Percentiles rank a stretch among this genome's conserved stretches.
Conservation (phyloP, 1,140 invertebrate genomes). For the Marisa cornuarietis region DNA sequence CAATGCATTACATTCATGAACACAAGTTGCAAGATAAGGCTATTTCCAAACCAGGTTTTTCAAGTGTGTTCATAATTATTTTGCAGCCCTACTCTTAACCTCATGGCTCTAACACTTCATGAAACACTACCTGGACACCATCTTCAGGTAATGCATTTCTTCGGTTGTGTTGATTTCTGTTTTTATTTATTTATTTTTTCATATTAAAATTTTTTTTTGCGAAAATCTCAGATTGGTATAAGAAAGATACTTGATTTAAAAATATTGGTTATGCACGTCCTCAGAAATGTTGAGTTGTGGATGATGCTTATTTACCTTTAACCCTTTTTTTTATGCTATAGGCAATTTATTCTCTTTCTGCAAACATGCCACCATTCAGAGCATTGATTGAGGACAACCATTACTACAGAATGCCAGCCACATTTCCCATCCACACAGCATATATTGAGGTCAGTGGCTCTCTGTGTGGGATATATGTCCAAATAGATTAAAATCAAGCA, state of each 20-base stretch:
- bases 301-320: too few relatives aligned
- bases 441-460: constrained; percentile 53
- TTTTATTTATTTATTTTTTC: constrained; percentile 7
- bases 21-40: too few relatives aligned
- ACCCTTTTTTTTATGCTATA: neutral
- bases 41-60: too few relatives aligned
- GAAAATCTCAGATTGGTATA: too few relatives aligned
- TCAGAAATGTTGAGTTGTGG: too few relatives aligned
- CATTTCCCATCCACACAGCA: constrained; percentile 61
- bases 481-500: too few relatives aligned
- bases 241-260: too few relatives aligned
- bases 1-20: too few relatives aligned
- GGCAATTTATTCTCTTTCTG: constrained; percentile 23
- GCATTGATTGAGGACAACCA: constrained; percentile 49
- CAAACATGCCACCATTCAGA: constrained; percentile 51
- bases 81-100: constrained; percentile 57
- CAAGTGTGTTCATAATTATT: too few relatives aligned
- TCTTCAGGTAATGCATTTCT: constrained; percentile 50
- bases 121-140: constrained; percentile 65
- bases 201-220: too few relatives aligned
- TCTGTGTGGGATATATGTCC: too few relatives aligned
- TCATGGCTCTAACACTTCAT: constrained; percentile 59
- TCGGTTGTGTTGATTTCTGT: constrained; percentile 7
- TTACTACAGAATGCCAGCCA: constrained; percentile 51
- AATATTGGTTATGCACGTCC: too few relatives aligned